Evolutionary conservation across 2,888 invertebrate genomes (phyloP).

Genomic region (Drosophila infuscata): DNA sequence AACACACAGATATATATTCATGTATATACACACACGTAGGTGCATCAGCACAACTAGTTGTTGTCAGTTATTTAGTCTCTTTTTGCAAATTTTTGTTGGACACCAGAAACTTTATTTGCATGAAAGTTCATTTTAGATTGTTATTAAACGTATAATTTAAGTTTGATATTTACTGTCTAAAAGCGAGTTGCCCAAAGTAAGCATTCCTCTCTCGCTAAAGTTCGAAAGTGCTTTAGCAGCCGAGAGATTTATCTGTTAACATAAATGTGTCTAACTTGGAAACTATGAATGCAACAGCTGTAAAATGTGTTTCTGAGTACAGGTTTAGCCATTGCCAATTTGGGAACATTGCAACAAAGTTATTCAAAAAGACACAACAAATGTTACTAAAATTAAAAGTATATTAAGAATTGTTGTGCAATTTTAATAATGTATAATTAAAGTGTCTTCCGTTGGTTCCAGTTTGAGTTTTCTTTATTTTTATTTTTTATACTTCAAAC

Average conservation of each 20-base stretch:
- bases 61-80: conserved; percentile 36
- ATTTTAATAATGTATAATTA: neutral
- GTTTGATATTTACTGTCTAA: conserved; percentile 2
- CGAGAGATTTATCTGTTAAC: neutral
- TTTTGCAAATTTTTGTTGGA: conserved; percentile 21
- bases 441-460: neutral
- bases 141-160: conserved; percentile 17
- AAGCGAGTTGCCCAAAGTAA: neutral
- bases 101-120: conserved; percentile 43
- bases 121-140: conserved; percentile 27
- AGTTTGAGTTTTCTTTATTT: neutral
- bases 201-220: neutral
- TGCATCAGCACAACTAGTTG: conserved; percentile 10
- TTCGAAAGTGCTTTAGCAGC: neutral
- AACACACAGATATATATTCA: neutral
- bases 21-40: conserved; percentile 2
- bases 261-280: neutral
- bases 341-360: neutral
- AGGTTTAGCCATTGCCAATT: neutral
- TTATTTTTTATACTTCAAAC: neutral
- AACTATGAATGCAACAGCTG: neutral
- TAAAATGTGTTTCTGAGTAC: neutral
- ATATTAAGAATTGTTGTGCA: neutral
- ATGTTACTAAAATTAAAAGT: neutral
- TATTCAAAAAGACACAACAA: neutral